Evolutionary conservation across 2,797 vertebrate species (phyloP).

Genomic region (Anomalospiza imberbis): DNA sequence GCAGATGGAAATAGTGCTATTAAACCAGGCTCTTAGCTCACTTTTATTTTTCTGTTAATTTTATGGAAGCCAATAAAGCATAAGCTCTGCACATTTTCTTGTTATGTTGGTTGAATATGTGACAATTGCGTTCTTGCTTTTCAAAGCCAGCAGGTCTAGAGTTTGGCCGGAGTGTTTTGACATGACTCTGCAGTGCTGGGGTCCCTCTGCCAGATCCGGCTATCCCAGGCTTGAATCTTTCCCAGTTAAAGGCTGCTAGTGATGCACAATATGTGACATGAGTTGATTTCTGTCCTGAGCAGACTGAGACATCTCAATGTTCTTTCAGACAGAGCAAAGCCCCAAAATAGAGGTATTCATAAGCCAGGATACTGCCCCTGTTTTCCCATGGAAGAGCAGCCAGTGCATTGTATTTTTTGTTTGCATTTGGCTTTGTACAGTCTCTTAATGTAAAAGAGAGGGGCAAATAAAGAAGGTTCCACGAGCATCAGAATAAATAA

Average conservation of each 20-base stretch:
- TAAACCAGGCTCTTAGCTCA: slow-evolving; percentile 37
- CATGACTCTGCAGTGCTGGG: background rate
- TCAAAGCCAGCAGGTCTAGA: background rate
- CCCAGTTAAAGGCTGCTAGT: background rate
- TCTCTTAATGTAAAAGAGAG: background rate
- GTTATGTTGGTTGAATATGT: background rate
- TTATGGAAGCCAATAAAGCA: slow-evolving; percentile 8
- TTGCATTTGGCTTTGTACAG: background rate
- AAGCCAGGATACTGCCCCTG: background rate
- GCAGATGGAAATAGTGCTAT: background rate
- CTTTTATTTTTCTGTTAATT: slow-evolving; percentile 54
- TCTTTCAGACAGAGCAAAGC: background rate
- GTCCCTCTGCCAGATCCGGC: background rate
- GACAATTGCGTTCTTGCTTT: background rate
- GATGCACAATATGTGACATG: background rate
- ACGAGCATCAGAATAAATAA: background rate
- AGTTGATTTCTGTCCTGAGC: background rate
- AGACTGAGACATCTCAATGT: background rate
- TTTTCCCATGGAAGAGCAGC: background rate
- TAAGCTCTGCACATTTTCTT: background rate
- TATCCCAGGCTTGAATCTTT: background rate
- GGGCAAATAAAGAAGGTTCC: background rate
- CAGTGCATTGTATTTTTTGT: background rate
- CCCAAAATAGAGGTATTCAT: background rate
- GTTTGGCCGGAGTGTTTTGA: background rate